phyloP scores from a whole-genome alignment of 2,113 vertebrate species.

The Kryptolebias marmoratus region DNA sequence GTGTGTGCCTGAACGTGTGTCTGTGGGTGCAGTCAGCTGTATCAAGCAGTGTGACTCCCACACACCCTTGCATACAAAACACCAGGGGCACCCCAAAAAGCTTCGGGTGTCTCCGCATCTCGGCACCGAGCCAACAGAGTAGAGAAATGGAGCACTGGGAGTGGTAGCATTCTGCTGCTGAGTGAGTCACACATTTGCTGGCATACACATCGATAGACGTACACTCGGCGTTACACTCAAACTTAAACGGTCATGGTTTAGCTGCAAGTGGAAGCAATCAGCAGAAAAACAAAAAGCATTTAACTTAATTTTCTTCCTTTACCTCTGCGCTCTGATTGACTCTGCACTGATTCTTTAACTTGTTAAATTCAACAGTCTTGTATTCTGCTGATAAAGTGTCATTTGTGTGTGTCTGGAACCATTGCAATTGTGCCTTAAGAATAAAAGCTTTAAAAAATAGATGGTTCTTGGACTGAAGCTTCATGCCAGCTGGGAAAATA shows the following conservation, averaged over 20 bases:
- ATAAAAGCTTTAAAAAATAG: conserved; percentile 10
- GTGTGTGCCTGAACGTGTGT: conserved; percentile 22
- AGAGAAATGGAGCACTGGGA: conserved; percentile 16
- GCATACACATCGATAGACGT: conserved; percentile 27
- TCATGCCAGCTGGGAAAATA: conserved; percentile 49
- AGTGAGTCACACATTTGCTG: conserved; percentile 51
- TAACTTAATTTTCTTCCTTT: not conserved
- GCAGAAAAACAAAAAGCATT: conserved; percentile 1
- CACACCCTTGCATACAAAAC: conserved; percentile 37
- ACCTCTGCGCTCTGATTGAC: not conserved
- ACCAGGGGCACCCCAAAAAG: conserved; percentile 31
- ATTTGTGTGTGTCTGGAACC: not conserved
- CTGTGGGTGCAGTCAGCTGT: conserved; percentile 42
- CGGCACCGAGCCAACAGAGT: conserved; percentile 32
- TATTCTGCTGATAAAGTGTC: conserved; percentile 6
- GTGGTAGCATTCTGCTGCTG: conserved; percentile 40
- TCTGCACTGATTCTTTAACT: not conserved
- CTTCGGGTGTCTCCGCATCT: conserved; percentile 37
- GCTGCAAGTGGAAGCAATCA: conserved; percentile 24
- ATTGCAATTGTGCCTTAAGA: not conserved
- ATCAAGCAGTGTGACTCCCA: conserved; percentile 25
- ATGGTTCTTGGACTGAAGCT: conserved; percentile 33
- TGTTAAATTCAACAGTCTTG: not conserved
- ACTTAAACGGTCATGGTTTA: conserved; percentile 32
- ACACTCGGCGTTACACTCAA: conserved; percentile 1